phyloP scores from a whole-genome alignment of 2,113 vertebrate genomes.

The Pseudopipra pipra region DNA sequence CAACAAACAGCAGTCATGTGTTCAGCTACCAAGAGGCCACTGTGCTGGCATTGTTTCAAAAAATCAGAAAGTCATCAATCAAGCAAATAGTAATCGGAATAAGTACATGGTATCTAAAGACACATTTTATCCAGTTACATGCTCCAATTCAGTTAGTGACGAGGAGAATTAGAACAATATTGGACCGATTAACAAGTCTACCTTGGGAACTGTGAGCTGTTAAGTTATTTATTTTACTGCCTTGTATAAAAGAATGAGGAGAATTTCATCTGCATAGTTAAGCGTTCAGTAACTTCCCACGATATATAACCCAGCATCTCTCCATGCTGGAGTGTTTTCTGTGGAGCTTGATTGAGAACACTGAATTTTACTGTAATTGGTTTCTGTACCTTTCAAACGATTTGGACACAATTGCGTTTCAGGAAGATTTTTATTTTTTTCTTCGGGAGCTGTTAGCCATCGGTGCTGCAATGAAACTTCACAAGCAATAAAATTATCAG shows the following conservation, averaged over 20 bases:
- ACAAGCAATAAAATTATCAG: neutral
- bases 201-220: slow-evolving; percentile 66
- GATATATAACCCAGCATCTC: slow-evolving; percentile 30
- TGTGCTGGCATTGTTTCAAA: slow-evolving; percentile 78
- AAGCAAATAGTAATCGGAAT: slow-evolving; percentile 72
- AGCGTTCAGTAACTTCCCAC: slow-evolving; percentile 34
- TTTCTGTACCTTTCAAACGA: slow-evolving; percentile 32
- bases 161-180: slow-evolving; percentile 75
- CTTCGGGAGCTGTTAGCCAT: neutral
- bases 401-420: neutral
- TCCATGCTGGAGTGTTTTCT: neutral
- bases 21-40: slow-evolving; percentile 64
- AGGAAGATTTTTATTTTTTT: slow-evolving; percentile 2
- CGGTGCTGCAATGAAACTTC: neutral
- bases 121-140: slow-evolving; percentile 71
- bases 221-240: slow-evolving; percentile 74
- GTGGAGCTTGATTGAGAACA: slow-evolving; percentile 8
- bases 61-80: slow-evolving; percentile 81
- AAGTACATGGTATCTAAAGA: slow-evolving; percentile 74
- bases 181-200: slow-evolving; percentile 72
- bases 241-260: slow-evolving; percentile 55
- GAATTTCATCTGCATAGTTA: slow-evolving; percentile 73
- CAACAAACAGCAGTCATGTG: slow-evolving; percentile 73
- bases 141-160: slow-evolving; percentile 69
- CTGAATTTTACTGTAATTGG: slow-evolving; percentile 36